These are phyloP conservation scores for Diacarnus erythraeanus DNA, from an alignment of 37 sponge, comb jelly and placozoan genomes.

Conservation along the genomic window DNA sequence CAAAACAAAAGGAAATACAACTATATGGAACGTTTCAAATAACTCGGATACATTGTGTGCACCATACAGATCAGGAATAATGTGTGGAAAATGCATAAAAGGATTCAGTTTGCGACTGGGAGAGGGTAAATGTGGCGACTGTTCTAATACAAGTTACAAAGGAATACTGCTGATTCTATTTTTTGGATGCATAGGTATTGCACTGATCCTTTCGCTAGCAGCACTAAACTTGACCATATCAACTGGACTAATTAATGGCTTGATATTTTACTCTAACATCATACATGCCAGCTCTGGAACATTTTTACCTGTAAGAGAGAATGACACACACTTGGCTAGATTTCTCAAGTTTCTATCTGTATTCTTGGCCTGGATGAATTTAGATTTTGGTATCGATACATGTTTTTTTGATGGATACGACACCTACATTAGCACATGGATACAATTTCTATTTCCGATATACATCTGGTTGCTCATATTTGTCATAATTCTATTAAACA, in stretches of 20 bases:
- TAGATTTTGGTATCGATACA: not conserved
- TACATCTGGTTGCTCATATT: slow-evolving; percentile 3
- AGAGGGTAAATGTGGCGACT: not conserved
- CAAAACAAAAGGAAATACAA: not conserved
- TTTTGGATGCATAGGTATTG: not conserved
- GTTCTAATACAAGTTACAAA: not conserved
- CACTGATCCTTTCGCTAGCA: not conserved
- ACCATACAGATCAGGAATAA: not conserved
- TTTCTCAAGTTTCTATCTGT: not conserved
- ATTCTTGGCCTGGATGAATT: not conserved
- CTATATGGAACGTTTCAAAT: not conserved
- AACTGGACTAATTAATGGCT: not conserved
- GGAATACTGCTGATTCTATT: not conserved
- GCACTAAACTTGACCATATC: not conserved
- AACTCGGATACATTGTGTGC: not conserved
- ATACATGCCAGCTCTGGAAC: not conserved
- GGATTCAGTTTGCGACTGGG: not conserved
- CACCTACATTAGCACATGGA: not conserved
- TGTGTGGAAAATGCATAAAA: not conserved
- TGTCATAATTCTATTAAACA: not conserved
- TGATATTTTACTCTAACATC: not conserved
- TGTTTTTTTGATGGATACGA: slow-evolving; percentile 25
- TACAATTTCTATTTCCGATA: not conserved
- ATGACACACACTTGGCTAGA: not conserved
- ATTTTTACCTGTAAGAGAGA: not conserved